phyloP scores from a whole-genome alignment of 2,113 vertebrate genomes.

The Elaphurus davidianus region DNA sequence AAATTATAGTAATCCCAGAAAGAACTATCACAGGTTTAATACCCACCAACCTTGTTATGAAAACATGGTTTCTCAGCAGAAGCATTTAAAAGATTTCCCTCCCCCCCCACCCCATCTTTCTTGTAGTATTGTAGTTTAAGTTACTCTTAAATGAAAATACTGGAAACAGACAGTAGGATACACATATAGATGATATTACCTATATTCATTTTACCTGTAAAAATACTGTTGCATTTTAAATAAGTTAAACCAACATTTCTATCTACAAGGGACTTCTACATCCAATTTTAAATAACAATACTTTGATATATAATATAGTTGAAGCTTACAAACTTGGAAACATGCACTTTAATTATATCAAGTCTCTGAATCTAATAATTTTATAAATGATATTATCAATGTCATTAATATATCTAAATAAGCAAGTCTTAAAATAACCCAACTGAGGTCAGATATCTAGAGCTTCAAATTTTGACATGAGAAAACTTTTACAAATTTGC shows the following conservation, averaged over 20 bases:
- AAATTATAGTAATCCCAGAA: slow-evolving; percentile 84
- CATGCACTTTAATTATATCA: background rate
- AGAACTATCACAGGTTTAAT: slow-evolving; percentile 85
- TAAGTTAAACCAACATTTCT: background rate
- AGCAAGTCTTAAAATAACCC: background rate
- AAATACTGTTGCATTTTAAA: slow-evolving; percentile 16
- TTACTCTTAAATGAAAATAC: slow-evolving; percentile 30
- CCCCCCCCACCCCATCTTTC: background rate
- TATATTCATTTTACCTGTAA: background rate
- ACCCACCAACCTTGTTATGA: slow-evolving; percentile 86
- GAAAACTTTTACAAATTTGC: background rate
- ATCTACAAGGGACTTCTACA: background rate
- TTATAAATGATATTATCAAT: background rate
- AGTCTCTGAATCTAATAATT: background rate
- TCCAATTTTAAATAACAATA: background rate
- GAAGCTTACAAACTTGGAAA: background rate
- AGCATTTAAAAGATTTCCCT: slow-evolving; percentile 80
- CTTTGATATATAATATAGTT: background rate
- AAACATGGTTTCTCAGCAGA: slow-evolving; percentile 85
- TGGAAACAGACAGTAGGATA: background rate
- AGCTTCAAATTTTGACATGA: background rate
- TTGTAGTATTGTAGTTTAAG: slow-evolving; percentile 16
- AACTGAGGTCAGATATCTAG: background rate
- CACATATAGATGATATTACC: background rate
- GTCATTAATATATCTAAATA: background rate